These are phyloP conservation scores for Verasper variegatus DNA, from an alignment of 2,113 vertebrate species.

Conservation along the genomic window DNA sequence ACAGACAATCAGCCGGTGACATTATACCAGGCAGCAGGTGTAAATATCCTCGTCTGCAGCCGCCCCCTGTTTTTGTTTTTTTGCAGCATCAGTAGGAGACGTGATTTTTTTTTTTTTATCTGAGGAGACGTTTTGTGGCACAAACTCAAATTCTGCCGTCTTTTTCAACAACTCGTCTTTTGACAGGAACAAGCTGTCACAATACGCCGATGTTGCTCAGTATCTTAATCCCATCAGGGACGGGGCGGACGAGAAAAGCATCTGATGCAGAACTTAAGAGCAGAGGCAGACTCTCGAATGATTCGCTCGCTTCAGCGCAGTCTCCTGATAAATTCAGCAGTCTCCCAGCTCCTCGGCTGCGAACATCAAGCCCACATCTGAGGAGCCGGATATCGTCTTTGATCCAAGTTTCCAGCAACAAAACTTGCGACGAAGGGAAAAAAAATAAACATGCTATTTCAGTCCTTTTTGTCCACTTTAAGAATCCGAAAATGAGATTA, in stretches of 20 bases:
- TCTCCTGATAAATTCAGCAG: constrained; percentile 41
- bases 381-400: constrained; percentile 36
- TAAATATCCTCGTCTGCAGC: constrained; percentile 7
- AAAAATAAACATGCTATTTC: neutral
- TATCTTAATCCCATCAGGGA: constrained; percentile 29
- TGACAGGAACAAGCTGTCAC: constrained; percentile 54
- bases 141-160: neutral
- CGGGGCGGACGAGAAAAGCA: neutral
- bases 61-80: constrained; percentile 5
- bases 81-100: neutral
- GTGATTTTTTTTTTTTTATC: constrained; percentile 1
- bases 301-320: neutral
- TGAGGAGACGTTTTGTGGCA: constrained; percentile 10
- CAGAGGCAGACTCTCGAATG: neutral
- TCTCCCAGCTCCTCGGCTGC: constrained; percentile 37
- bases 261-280: constrained; percentile 5
- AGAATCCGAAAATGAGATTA: neutral
- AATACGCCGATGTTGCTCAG: constrained; percentile 11
- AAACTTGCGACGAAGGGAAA: neutral
- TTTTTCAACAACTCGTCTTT: constrained; percentile 16
- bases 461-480: constrained; percentile 1
- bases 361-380: constrained; percentile 24
- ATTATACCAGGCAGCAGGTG: constrained; percentile 26
- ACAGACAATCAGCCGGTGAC: constrained; percentile 19
- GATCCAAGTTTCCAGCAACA: constrained; percentile 33